Percentiles rank a stretch among this genome's conserved stretches.
Evolutionary conservation across 1,140 invertebrate species (phyloP).

Genomic region (Drosophila teissieri): DNA sequence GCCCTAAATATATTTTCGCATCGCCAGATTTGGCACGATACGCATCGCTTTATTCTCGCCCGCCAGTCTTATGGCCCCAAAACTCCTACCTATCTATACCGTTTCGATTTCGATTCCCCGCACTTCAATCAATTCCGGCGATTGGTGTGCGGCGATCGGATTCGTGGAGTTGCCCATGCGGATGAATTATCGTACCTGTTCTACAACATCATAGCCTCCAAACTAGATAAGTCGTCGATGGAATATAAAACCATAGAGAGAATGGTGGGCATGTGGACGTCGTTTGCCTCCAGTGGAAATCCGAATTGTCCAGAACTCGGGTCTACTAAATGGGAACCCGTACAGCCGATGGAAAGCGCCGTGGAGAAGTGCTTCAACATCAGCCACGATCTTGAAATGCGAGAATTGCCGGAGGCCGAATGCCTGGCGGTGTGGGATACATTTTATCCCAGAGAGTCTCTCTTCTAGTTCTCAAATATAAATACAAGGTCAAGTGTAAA

Average conservation of each 20-base stretch:
- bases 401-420: conserved; percentile 77
- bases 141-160: conserved; percentile 65
- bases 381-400: conserved; percentile 65
- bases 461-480: conserved; percentile 26
- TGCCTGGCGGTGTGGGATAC: conserved; percentile 83
- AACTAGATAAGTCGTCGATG: conserved; percentile 38
- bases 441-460: conserved; percentile 49
- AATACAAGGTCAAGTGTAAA: too few relatives aligned
- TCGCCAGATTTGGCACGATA: conserved; percentile 79
- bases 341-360: conserved; percentile 10
- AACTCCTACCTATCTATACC: conserved; percentile 83
- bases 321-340: conserved; percentile 45
- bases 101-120: conserved; percentile 82
- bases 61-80: conserved; percentile 62
- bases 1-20: conserved; percentile 74
- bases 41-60: conserved; percentile 73
- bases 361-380: conserved; percentile 81
- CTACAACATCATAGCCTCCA: conserved; percentile 62
- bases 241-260: conserved; percentile 81
- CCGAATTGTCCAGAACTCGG: conserved; percentile 62
- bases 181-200: conserved; percentile 89
- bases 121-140: conserved; percentile 73
- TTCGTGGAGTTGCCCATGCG: conserved; percentile 85
- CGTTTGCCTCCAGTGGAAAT: conserved; percentile 81
- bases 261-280: conserved; percentile 82